These are phyloP conservation scores for Serranus cabrilla DNA, from an alignment of 2,797 vertebrate genomes.

Conservation along the genomic window DNA sequence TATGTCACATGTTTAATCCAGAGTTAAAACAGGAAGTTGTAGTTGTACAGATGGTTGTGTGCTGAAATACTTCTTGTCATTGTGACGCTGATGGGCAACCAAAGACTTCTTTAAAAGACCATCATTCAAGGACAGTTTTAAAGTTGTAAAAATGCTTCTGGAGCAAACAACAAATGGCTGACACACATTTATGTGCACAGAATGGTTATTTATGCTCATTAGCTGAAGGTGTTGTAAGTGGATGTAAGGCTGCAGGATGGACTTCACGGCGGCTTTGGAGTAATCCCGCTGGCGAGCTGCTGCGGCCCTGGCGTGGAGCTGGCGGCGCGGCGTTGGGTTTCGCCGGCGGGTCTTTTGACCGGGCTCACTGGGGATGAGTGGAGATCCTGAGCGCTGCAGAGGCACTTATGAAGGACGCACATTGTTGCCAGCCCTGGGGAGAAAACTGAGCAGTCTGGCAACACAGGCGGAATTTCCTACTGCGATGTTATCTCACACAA, in stretches of 20 bases:
- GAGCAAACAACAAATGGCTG: neutral
- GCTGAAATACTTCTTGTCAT: neutral
- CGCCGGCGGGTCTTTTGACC: conserved; percentile 73
- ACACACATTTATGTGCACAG: neutral
- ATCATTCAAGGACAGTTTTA: neutral
- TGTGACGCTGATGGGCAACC: neutral
- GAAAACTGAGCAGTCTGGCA: conserved; percentile 85
- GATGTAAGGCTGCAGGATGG: conserved; percentile 4
- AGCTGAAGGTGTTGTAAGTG: neutral
- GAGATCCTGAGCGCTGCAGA: conserved; percentile 66
- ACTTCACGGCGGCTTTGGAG: conserved; percentile 43
- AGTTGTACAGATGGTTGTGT: neutral
- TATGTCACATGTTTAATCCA: neutral
- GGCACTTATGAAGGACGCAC: conserved; percentile 81
- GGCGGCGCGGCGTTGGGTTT: conserved; percentile 70
- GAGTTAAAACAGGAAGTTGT: neutral
- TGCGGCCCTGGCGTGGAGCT: conserved; percentile 43
- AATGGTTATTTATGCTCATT: neutral
- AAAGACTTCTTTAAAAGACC: neutral
- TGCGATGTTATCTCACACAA: conserved; percentile 84
- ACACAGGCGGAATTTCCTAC: conserved; percentile 84
- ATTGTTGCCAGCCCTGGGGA: conserved; percentile 81
- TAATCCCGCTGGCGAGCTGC: conserved; percentile 62
- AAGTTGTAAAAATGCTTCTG: neutral
- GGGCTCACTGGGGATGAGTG: conserved; percentile 72